phyloP scores from a whole-genome alignment of 1,140 invertebrate species.

The Acromyrmex charruanus region DNA sequence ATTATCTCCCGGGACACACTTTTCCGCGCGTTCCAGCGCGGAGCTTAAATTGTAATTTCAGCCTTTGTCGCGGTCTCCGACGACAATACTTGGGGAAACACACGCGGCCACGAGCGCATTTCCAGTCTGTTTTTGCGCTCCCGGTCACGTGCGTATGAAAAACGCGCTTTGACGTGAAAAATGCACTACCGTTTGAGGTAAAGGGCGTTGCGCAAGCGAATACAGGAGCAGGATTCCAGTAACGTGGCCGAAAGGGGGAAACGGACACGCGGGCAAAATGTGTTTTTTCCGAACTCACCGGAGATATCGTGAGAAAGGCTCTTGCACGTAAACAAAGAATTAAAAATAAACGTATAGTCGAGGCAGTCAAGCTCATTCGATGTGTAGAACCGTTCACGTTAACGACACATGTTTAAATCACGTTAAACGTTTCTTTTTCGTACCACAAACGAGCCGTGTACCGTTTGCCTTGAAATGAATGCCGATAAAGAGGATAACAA shows the following conservation, averaged over 20 bases:
- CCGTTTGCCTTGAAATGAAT: slow-evolving; percentile 28
- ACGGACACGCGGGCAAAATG: slow-evolving; percentile 15
- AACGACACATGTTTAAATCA: slow-evolving; percentile 5
- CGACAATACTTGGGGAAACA: slow-evolving; percentile 50
- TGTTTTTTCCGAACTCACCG: slow-evolving; percentile 15
- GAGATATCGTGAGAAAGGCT: slow-evolving; percentile 35
- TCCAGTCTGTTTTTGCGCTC: slow-evolving; percentile 55
- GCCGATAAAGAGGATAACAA: not conserved
- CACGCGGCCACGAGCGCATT: slow-evolving; percentile 36
- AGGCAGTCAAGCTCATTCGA: not conserved
- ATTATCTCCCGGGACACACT: slow-evolving; percentile 50
- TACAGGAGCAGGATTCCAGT: slow-evolving; percentile 15
- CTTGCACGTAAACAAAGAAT: not conserved
- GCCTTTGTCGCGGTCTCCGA: slow-evolving; percentile 57
- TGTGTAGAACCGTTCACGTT: not conserved
- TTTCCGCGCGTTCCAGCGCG: slow-evolving; percentile 41
- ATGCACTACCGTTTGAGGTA: slow-evolving; percentile 56
- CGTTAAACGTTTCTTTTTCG: not conserved
- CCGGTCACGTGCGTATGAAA: slow-evolving; percentile 58
- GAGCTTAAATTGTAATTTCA: slow-evolving; percentile 64
- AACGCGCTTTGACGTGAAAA: slow-evolving; percentile 63
- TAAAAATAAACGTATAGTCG: not conserved
- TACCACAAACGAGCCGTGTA: not conserved
- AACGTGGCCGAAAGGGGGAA: not conserved
- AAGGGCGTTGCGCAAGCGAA: slow-evolving; percentile 35